These are phyloP conservation scores for Sander lucioperca DNA, from an alignment of 2,113 vertebrate genomes.

Conservation along the genomic window DNA sequence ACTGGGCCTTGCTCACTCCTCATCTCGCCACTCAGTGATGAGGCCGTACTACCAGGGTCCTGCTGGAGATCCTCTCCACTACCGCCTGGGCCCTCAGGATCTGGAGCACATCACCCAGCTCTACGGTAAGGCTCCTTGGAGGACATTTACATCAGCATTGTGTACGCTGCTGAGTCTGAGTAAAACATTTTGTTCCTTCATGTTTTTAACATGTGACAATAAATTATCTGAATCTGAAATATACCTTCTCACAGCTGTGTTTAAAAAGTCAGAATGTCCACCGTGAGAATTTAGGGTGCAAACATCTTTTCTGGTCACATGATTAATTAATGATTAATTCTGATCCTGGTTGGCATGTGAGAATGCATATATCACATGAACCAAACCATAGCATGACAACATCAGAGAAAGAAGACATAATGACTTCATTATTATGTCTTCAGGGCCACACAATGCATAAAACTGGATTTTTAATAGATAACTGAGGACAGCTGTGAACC, in stretches of 20 bases:
- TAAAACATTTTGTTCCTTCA: too few relatives aligned
- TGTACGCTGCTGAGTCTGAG: too few relatives aligned
- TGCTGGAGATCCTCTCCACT: conserved; percentile 81
- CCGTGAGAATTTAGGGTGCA: background rate
- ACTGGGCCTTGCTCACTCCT: conserved; percentile 83
- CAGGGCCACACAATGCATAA: background rate
- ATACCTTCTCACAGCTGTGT: background rate
- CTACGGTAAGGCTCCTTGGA: conserved; percentile 70
- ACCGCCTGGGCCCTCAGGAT: conserved; percentile 69
- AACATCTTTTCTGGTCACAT: background rate
- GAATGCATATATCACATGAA: background rate
- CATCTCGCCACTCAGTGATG: conserved; percentile 84
- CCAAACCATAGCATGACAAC: background rate
- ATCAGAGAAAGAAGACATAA: background rate
- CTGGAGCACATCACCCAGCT: conserved; percentile 73
- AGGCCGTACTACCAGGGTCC: conserved; percentile 86
- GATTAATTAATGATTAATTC: too few relatives aligned
- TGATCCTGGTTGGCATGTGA: background rate
- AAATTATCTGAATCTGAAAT: too few relatives aligned
- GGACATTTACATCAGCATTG: too few relatives aligned
- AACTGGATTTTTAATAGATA: too few relatives aligned
- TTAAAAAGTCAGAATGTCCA: background rate
- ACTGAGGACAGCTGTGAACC: background rate
- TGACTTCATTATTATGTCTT: background rate
- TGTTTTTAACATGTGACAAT: too few relatives aligned